Evolutionary conservation across 1,140 invertebrate genomes (phyloP).

Genomic region (Leptinotarsa texana): DNA sequence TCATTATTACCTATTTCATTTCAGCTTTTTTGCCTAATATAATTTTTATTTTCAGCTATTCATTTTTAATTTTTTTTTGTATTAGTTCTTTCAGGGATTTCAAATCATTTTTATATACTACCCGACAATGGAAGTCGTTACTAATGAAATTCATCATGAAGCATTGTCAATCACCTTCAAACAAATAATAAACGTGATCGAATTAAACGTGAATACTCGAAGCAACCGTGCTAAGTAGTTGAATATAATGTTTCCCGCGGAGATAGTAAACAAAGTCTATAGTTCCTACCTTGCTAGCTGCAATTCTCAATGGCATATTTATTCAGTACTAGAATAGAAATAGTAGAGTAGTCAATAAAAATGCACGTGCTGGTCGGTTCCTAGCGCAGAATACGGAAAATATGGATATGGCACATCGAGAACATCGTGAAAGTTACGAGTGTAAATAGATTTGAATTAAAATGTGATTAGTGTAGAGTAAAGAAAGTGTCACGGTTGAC

Average conservation of each 20-base stretch:
- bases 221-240: constrained; percentile 19
- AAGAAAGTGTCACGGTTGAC: neutral
- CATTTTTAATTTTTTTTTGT: too few relatives aligned
- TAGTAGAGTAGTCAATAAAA: constrained; percentile 25
- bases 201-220: neutral
- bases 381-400: neutral
- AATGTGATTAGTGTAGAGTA: constrained; percentile 1
- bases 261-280: constrained; percentile 23
- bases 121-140: too few relatives aligned
- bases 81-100: too few relatives aligned
- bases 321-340: constrained; percentile 22
- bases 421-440: constrained; percentile 7
- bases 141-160: too few relatives aligned
- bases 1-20: too few relatives aligned
- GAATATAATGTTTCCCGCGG: constrained; percentile 27
- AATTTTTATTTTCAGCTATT: too few relatives aligned
- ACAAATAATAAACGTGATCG: too few relatives aligned
- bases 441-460: constrained; percentile 10
- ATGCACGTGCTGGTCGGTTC: constrained; percentile 4
- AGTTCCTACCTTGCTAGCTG: constrained; percentile 15
- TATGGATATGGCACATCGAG: neutral
- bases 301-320: constrained; percentile 25
- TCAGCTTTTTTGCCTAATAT: too few relatives aligned
- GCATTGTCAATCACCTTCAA: too few relatives aligned
- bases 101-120: too few relatives aligned